Conservation (phyloP, 2,888 invertebrate species). For the Teleiodes luculella region DNA sequence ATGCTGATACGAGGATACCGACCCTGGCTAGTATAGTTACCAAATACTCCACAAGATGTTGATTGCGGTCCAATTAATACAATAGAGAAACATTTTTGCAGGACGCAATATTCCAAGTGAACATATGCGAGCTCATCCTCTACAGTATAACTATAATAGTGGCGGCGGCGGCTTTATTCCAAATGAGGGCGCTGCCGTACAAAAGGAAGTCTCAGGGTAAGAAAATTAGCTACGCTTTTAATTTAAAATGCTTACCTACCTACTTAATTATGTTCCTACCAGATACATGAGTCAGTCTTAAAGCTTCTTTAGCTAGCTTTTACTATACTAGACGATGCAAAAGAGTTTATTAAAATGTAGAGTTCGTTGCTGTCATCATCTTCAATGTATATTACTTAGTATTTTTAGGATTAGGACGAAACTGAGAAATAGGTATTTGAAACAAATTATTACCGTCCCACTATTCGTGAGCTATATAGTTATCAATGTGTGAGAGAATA, state of each 20-base stretch:
- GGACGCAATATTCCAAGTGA: slow-evolving; percentile 85
- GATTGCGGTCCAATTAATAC: background rate
- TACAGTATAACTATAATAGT: slow-evolving; percentile 83
- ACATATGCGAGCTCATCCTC: slow-evolving; percentile 85
- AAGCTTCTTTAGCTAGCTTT: background rate
- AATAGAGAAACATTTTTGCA: slow-evolving; percentile 32
- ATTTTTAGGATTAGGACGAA: too few species aligned
- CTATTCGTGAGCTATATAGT: too few species aligned
- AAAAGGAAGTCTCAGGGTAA: slow-evolving; percentile 78
- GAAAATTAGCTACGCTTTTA: slow-evolving; percentile 10
- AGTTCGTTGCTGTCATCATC: too few species aligned
- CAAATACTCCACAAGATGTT: background rate
- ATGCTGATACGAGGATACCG: too few species aligned
- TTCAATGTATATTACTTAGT: too few species aligned
- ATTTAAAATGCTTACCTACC: background rate
- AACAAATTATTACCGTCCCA: too few species aligned
- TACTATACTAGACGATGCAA: too few species aligned
- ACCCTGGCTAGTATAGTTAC: too few species aligned
- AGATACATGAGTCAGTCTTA: slow-evolving; percentile 4
- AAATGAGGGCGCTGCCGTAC: slow-evolving; percentile 84
- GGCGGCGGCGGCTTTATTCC: slow-evolving; percentile 81
- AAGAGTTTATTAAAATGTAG: too few species aligned
- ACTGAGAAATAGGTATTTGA: too few species aligned
- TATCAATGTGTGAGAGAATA: too few species aligned
- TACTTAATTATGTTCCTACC: background rate